Evolutionary conservation across 2,888 invertebrate genomes (phyloP).

Genomic region (Andrena dorsata): DNA sequence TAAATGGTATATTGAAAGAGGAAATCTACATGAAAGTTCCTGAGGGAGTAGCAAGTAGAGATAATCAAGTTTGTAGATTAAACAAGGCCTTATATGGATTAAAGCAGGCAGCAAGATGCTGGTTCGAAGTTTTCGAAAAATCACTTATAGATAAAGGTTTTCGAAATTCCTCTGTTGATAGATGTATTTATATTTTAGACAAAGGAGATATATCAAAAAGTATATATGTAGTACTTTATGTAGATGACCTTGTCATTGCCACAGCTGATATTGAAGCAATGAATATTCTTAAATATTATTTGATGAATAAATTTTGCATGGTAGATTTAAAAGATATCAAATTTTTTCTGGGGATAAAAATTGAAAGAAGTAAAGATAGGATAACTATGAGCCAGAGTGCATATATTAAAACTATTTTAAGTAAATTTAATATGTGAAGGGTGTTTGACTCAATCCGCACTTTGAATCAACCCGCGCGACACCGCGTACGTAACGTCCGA

Average conservation of each 20-base stretch:
- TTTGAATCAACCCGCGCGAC: too few species aligned
- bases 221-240: not conserved
- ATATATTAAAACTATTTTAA: not conserved
- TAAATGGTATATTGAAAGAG: conserved; percentile 52
- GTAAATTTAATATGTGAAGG: too few species aligned
- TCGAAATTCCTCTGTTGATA: conserved; percentile 46
- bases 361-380: not conserved
- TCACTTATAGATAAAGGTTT: conserved; percentile 44
- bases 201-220: not conserved
- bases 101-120: not conserved
- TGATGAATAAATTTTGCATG: not conserved
- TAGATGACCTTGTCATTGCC: not conserved
- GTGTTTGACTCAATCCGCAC: too few species aligned
- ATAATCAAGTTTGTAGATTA: conserved; percentile 50
- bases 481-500: too few species aligned
- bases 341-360: not conserved
- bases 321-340: not conserved
- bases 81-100: conserved; percentile 37
- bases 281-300: not conserved
- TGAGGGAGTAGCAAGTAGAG: conserved; percentile 32
- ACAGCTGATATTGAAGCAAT: conserved; percentile 6
- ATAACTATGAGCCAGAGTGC: not conserved
- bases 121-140: not conserved
- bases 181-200: conserved; percentile 52
- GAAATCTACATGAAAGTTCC: conserved; percentile 60